A percentile compares a stretch with the other conserved stretches of the same genome.
Evolutionary conservation across 30 jellyfish, hydroid and myxozoan genomes (phyloP).

Genomic region (Phacellophora camtschatica): DNA sequence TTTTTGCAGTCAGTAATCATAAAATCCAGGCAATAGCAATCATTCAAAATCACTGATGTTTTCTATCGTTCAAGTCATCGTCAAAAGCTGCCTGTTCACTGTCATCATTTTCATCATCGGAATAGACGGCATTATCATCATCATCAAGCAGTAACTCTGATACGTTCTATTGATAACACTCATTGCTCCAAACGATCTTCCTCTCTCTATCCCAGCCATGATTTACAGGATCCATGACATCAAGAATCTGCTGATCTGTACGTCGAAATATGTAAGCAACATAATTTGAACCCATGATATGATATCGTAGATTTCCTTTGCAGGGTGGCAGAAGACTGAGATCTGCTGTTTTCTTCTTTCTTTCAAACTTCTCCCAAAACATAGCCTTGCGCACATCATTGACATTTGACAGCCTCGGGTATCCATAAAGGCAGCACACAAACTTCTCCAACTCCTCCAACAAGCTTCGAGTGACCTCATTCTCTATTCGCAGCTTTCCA

Average conservation of each 20-base stretch:
- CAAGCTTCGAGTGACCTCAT: background rate
- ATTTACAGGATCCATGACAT: background rate
- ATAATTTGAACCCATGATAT: background rate
- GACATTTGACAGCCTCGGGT: background rate
- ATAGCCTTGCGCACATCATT: background rate
- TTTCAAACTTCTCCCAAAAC: background rate
- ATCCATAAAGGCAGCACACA: background rate
- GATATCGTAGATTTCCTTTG: background rate
- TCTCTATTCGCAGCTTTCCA: background rate
- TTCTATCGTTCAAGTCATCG: too few relatives aligned
- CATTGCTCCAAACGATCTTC: constrained; percentile 21
- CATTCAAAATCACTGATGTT: too few relatives aligned
- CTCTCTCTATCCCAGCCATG: background rate
- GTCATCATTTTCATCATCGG: background rate
- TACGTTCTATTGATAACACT: constrained; percentile 36
- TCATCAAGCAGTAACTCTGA: background rate
- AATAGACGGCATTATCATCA: background rate
- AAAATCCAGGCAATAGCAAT: too few relatives aligned
- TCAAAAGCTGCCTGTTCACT: background rate
- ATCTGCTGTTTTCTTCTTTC: background rate
- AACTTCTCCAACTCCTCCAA: background rate
- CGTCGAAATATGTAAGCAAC: background rate
- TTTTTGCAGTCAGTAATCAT: too few relatives aligned
- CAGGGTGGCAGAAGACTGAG: background rate
- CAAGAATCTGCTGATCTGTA: background rate